Evolutionary conservation across 1,140 invertebrate genomes (phyloP).

Genomic region (Harpegnathos saltator): DNA sequence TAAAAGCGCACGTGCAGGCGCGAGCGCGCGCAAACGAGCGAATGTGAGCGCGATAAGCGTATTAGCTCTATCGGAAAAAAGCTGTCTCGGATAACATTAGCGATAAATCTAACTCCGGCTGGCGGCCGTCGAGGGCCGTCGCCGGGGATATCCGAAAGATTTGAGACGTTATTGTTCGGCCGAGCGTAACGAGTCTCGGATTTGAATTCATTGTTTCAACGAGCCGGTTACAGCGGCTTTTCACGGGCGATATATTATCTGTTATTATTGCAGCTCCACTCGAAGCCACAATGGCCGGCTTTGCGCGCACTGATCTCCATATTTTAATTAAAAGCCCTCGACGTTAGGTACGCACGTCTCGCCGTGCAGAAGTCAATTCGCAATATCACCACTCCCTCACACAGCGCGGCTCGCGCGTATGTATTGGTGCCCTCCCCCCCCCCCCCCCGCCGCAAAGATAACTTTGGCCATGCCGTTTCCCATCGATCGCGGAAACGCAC

Average conservation of each 20-base stretch:
- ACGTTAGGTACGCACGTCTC: slow-evolving; percentile 47
- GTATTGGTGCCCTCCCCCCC: no score
- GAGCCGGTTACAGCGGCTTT: slow-evolving; percentile 78
- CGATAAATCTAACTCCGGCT: slow-evolving; percentile 35
- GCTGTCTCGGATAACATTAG: slow-evolving; percentile 50
- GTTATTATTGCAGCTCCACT: slow-evolving; percentile 83
- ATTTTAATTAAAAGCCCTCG: slow-evolving; percentile 84
- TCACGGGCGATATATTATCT: slow-evolving; percentile 82
- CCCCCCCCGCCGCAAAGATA: slow-evolving; percentile 7
- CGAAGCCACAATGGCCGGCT: slow-evolving; percentile 80
- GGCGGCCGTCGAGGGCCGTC: slow-evolving; percentile 23
- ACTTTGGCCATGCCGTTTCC: slow-evolving; percentile 6
- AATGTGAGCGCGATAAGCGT: slow-evolving; percentile 44
- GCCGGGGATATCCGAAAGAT: slow-evolving; percentile 51
- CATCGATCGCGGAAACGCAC: background rate
- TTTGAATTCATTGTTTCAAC: slow-evolving; percentile 83
- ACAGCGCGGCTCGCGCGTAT: no score
- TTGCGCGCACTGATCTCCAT: slow-evolving; percentile 81
- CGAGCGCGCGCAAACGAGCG: no score
- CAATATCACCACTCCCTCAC: slow-evolving; percentile 26
- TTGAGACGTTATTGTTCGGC: slow-evolving; percentile 78
- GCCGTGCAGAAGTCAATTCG: slow-evolving; percentile 42
- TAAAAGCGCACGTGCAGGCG: no score
- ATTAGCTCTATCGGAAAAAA: slow-evolving; percentile 33
- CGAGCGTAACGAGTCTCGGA: slow-evolving; percentile 78